Base-by-base conservation (phyloP, 2,113 vertebrate species). In the Hemibates koningsi region DNA sequence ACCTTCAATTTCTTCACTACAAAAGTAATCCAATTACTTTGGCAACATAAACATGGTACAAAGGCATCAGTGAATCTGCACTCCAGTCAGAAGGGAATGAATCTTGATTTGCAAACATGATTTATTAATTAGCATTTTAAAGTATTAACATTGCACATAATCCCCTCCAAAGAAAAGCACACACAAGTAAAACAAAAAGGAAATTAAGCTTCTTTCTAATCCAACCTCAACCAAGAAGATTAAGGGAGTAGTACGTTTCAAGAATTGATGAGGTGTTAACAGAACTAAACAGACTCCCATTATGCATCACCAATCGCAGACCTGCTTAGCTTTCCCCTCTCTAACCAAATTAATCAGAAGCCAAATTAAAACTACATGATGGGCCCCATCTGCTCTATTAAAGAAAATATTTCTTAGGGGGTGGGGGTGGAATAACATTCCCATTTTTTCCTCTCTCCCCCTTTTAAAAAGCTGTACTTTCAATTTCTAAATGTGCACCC, bases 301-400 rank as follows among this genome's bases (percentile, higher is more conserved):
- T 34, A 57, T 54, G 87, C 86, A 91, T 92, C 90, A 93, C 76
- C 88, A 92, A 71, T 71, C 80, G 91, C 90, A 93, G 88, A 90
- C 85, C 84, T 91, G 90, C 94, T 96, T 94, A 95, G 87, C 86
- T 76, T 90, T 83, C 94, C 93, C 94, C 93, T 91, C 88, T 92
- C 91, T 90, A 89, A 93, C 90, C 88, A 97, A 96, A 95, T 96
- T 95, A 96, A 97, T 29, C 71, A 76, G 95, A 93, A 41, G 43
- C 71, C 71, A 95, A 96, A 96, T 91, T 87, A 59, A 90, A 90
- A 88, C 86, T 80, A 90, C 89, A 91, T 89, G 83, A 94, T 83
- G 48, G 82, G 27, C 68, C 94, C 89, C 90, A 90, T 93, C 73
- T 88, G 82, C 81, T 91, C 90, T 92, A 94, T 91, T 86, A 96